A percentile compares a stretch with the other conserved stretches of the same genome.
These are phyloP conservation scores for Muscina levida DNA, from an alignment of 2,888 invertebrate genomes.

Conservation along the genomic window DNA sequence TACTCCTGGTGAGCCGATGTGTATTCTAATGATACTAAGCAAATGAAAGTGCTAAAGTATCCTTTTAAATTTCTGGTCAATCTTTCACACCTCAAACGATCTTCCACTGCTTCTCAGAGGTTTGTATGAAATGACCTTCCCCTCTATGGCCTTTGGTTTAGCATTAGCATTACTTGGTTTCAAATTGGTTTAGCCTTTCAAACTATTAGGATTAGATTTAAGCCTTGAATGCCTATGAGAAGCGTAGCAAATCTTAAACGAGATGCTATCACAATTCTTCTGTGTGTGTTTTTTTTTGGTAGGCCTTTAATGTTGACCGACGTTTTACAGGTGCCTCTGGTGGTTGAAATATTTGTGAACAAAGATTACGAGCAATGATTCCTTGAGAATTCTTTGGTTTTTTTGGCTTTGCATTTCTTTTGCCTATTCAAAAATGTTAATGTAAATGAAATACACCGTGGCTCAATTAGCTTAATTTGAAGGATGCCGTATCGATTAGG, in stretches of 20 bases:
- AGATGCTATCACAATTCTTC: slow-evolving; percentile 67
- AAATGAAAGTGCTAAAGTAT: slow-evolving; percentile 70
- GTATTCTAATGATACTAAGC: slow-evolving; percentile 37
- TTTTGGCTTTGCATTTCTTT: slow-evolving; percentile 55
- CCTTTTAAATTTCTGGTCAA: slow-evolving; percentile 70
- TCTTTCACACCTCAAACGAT: slow-evolving; percentile 68
- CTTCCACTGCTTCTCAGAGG: background rate
- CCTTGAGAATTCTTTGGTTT: slow-evolving; percentile 23
- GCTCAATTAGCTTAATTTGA: slow-evolving; percentile 75
- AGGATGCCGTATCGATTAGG: slow-evolving; percentile 66
- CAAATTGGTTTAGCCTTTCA: background rate
- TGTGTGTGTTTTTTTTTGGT: too few species aligned
- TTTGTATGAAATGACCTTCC: slow-evolving; percentile 19
- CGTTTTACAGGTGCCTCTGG: slow-evolving; percentile 47
- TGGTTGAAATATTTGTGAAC: background rate
- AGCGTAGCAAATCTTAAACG: slow-evolving; percentile 75
- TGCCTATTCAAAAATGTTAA: background rate
- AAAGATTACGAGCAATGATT: background rate
- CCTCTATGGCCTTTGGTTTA: background rate
- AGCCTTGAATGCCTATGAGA: slow-evolving; percentile 48
- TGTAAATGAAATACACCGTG: slow-evolving; percentile 62
- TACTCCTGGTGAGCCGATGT: slow-evolving; percentile 57
- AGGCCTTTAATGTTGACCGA: slow-evolving; percentile 71
- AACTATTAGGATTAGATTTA: slow-evolving; percentile 32
- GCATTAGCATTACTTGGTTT: slow-evolving; percentile 26